Base-by-base conservation (phyloP, 23 tunicate species). In the Ciona savignyi region DNA sequence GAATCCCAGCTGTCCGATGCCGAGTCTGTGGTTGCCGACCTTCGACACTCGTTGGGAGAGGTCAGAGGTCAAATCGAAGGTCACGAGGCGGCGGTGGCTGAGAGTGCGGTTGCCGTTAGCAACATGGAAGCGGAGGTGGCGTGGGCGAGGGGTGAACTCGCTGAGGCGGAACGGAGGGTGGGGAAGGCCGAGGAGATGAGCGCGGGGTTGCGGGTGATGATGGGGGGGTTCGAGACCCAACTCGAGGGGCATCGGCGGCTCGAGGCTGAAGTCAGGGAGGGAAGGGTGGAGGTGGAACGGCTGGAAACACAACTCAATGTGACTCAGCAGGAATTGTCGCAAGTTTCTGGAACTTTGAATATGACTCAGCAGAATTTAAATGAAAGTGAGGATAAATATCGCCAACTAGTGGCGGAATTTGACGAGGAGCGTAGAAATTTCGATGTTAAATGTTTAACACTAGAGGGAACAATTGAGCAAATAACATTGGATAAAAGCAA, bases 1-100 rank as follows among this genome's bases (percentile, higher is more conserved):
- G 96, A 88, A 61, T 33, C 65, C 22, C 60, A 73, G 63, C 66
- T 88, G 32, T 88, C 82, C 9, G 79, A 60, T 22, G 66, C 75
- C 27, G 96, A 88, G 34, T 23, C 79, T 1, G 34, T 31, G 28
- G 30, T 71, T 11, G 2, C 34, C 24, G 60, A 66, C 24, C 24
- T 63, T 11, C 15, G 22, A 22, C 6, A 4, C 23, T 20, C 4
- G 23, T 9, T 42, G 56, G 56, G 9, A 15, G 56, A 42, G 56
- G 56, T 42, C 56, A 42, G 15, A 15, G 56, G 56, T 42, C 56
- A 42, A 42, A 42, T 42, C 15, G 56, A 42, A 15, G 56, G 56
- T 42, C 56, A 42, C 56, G 56, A 42, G 56, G 15, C 9, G 56
- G 56, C 15, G 9, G 56, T 42, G 9, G 56, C 56, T 42, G 56